phyloP scores from a whole-genome alignment of 2,797 vertebrate species.

The Gorsachius magnificus region DNA sequence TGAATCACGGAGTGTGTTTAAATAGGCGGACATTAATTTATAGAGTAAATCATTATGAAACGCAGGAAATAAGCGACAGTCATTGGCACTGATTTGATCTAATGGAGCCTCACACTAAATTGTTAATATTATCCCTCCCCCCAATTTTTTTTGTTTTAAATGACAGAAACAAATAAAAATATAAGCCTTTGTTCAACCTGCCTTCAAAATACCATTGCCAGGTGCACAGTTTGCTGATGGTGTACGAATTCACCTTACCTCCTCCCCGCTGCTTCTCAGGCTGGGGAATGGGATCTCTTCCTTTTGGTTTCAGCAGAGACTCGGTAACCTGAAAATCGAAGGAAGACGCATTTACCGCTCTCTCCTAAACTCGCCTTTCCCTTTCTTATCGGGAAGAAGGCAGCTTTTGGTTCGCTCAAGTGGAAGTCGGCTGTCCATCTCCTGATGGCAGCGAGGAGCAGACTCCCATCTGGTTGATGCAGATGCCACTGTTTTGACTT shows the following conservation, averaged over 20 bases:
- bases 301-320: background rate
- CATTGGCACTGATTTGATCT: constrained; percentile 27
- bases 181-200: background rate
- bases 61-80: constrained; percentile 42
- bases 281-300: background rate
- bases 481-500: constrained; percentile 70
- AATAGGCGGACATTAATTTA: constrained; percentile 44
- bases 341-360: background rate
- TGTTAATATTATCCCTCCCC: background rate
- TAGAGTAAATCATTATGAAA: constrained; percentile 43
- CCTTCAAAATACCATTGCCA: background rate
- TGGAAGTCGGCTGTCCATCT: constrained; percentile 57
- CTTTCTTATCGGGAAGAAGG: background rate
- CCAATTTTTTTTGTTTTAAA: background rate
- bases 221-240: background rate
- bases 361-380: background rate
- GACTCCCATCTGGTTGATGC: constrained; percentile 65
- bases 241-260: background rate
- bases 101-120: constrained; percentile 9
- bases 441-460: constrained; percentile 28
- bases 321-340: background rate
- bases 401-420: constrained; percentile 43
- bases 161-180: background rate
- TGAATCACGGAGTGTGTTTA: background rate
- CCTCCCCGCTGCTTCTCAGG: background rate